Conservation (phyloP, 2,113 vertebrate species). For the Hemichromis elongatus region DNA sequence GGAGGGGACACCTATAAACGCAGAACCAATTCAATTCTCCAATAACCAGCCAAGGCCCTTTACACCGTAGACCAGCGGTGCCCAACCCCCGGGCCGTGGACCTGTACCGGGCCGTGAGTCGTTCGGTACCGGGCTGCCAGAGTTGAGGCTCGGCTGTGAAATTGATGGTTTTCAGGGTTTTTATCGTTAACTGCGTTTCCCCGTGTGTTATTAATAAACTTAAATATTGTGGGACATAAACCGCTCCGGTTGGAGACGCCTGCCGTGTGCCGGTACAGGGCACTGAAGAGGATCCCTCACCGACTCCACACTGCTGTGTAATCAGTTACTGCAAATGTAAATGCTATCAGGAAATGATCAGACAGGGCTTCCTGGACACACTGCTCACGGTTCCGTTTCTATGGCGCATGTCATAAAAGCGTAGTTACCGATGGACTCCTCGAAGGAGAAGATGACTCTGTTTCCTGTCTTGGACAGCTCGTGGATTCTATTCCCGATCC, state of each 20-base stretch:
- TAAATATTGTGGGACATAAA: no score
- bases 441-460: constrained; percentile 89
- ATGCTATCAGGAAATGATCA: background rate
- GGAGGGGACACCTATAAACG: background rate
- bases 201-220: no score
- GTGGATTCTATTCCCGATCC: constrained; percentile 90
- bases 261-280: background rate
- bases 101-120: no score
- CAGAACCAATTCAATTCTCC: background rate
- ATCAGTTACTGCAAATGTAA: background rate
- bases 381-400: background rate
- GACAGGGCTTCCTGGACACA: background rate
- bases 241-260: no score
- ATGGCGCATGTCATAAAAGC: background rate
- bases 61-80: no score
- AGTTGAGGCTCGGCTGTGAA: no score
- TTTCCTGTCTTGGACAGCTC: constrained; percentile 79
- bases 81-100: no score
- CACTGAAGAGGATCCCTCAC: fast-evolving
- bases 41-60: background rate
- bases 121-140: no score
- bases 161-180: no score
- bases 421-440: constrained; percentile 90
- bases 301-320: background rate
- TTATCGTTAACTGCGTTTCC: no score